Percentiles rank a stretch among this genome's conserved stretches.
These are phyloP conservation scores for Meriones unguiculatus DNA, from an alignment of 2,113 vertebrate genomes.

Conservation along the genomic window DNA sequence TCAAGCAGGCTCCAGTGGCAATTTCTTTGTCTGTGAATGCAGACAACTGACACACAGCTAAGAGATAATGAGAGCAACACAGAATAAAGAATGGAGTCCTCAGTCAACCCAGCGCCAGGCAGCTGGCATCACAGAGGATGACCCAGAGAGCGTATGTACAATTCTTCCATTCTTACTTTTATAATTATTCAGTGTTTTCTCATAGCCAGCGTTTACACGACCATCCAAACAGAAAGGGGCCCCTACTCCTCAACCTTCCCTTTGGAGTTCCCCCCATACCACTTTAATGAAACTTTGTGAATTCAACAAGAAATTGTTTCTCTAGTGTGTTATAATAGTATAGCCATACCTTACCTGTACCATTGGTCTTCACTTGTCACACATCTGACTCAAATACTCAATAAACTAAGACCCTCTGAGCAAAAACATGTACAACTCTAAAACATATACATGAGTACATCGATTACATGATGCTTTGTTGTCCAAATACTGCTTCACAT, in stretches of 20 bases:
- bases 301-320: conserved; percentile 28
- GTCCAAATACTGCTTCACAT: conserved; percentile 22
- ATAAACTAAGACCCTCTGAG: conserved; percentile 1
- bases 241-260: neutral
- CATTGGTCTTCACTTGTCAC: conserved; percentile 26
- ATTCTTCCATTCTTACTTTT: conserved; percentile 15
- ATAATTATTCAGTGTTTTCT: conserved; percentile 22
- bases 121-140: conserved; percentile 15
- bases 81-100: conserved; percentile 13
- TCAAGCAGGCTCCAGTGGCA: conserved; percentile 41
- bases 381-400: neutral
- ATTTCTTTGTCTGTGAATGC: conserved; percentile 26
- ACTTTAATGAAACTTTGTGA: conserved; percentile 7
- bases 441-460: neutral
- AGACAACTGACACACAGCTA: neutral
- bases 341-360: neutral
- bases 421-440: neutral
- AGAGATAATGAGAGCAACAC: neutral
- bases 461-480: neutral
- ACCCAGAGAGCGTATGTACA: neutral
- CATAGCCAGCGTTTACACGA: neutral
- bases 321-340: neutral
- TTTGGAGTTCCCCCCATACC: neutral
- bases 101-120: neutral
- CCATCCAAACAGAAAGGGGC: neutral